Conservation (phyloP, 2,113 vertebrate genomes). For the Corythoichthys haematopterus region DNA sequence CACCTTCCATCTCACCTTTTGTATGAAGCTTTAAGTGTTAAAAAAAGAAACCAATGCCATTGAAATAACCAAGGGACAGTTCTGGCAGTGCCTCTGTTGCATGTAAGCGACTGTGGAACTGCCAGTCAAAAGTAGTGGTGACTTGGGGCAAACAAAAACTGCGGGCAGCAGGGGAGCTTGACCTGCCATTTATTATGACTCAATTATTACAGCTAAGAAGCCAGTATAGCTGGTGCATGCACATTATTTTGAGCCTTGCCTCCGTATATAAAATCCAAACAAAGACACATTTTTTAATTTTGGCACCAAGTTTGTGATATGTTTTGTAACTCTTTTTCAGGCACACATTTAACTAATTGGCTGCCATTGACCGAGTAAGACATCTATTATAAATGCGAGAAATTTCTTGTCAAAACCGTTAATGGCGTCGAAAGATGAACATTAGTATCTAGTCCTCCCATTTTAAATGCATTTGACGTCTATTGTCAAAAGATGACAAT, state of each 20-base stretch:
- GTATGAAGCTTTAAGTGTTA: background rate
- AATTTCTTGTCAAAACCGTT: too few species aligned
- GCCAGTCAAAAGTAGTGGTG: conserved; percentile 5
- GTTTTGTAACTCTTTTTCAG: background rate
- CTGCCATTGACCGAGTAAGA: too few species aligned
- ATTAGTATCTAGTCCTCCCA: too few species aligned
- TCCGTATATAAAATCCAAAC: background rate
- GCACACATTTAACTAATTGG: background rate
- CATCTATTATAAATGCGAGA: too few species aligned
- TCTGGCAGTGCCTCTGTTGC: background rate
- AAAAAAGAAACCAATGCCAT: background rate
- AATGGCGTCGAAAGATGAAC: too few species aligned
- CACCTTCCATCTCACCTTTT: background rate
- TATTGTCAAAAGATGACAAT: too few species aligned
- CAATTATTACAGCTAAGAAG: conserved; percentile 32
- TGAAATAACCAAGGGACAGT: background rate
- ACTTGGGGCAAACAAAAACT: conserved; percentile 32
- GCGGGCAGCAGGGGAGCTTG: conserved; percentile 3
- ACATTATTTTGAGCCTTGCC: background rate
- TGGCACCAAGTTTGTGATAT: background rate
- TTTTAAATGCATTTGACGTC: too few species aligned
- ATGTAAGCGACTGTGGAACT: conserved; percentile 3
- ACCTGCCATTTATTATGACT: conserved; percentile 32
- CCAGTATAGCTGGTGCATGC: conserved; percentile 18
- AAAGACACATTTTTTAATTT: background rate